These are phyloP conservation scores for Euphonia xanthogaster DNA, from an alignment of 2,797 vertebrate genomes.

Conservation along the genomic window DNA sequence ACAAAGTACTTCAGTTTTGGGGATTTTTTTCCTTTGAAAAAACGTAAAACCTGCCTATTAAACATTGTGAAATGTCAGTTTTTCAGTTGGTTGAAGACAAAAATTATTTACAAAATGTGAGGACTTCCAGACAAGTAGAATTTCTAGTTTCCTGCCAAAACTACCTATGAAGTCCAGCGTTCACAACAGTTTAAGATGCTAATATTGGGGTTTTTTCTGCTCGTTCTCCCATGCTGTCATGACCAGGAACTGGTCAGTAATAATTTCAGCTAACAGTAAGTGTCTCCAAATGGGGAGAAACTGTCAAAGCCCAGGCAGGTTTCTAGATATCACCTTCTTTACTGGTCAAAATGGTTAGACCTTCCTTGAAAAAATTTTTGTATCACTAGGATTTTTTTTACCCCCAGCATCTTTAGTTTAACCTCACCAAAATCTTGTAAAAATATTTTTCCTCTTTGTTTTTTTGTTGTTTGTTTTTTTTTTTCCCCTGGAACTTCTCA, in stretches of 20 bases:
- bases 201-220: not conserved
- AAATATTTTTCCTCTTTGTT: not conserved
- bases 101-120: not conserved
- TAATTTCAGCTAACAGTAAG: not conserved
- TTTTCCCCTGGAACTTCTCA: not conserved
- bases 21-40: not conserved
- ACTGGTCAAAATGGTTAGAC: not conserved
- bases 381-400: not conserved
- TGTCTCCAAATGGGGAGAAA: not conserved
- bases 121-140: not conserved
- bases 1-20: not conserved
- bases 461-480: not conserved
- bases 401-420: not conserved
- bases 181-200: not conserved
- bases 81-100: not conserved
- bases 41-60: not conserved
- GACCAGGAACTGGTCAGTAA: not conserved
- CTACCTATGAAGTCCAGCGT: not conserved
- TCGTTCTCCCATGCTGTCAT: not conserved
- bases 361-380: not conserved
- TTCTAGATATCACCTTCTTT: not conserved
- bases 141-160: not conserved
- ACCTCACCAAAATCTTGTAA: not conserved
- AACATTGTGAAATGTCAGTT: not conserved
- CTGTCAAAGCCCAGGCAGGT: not conserved